phyloP scores from a whole-genome alignment of 2,113 vertebrate species.

The Odontophorus gujanensis region DNA sequence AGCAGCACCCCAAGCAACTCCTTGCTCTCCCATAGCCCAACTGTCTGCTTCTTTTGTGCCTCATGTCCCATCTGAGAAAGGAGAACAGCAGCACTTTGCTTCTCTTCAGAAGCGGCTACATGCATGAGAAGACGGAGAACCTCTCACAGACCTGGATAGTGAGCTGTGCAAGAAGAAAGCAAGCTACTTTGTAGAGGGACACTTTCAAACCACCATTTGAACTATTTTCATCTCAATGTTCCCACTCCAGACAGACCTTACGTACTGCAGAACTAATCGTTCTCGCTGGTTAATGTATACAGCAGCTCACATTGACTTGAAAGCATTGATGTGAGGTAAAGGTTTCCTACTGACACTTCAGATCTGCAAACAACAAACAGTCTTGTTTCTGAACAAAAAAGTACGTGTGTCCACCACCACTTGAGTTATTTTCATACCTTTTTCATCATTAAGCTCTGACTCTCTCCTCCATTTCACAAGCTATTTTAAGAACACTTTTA shows the following conservation, averaged over 20 bases:
- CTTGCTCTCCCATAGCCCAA: not conserved
- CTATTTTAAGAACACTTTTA: slow-evolving; percentile 51
- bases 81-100: not conserved
- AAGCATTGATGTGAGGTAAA: not conserved
- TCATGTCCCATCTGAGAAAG: not conserved
- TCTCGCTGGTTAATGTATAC: not conserved
- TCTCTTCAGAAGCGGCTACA: not conserved
- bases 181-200: not conserved
- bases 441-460: slow-evolving; percentile 27
- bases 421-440: not conserved
- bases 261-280: not conserved
- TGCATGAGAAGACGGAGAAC: not conserved
- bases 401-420: not conserved
- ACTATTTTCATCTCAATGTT: slow-evolving; percentile 37
- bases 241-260: slow-evolving; percentile 7
- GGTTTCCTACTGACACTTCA: not conserved
- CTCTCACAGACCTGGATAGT: not conserved
- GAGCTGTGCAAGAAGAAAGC: not conserved
- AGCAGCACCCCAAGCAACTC: not conserved
- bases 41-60: not conserved
- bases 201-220: not conserved
- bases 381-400: not conserved
- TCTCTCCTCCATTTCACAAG: not conserved
- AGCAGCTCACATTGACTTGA: not conserved
- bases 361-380: slow-evolving; percentile 9